Base-by-base conservation (phyloP, 2,113 vertebrate genomes). In the Callorhinus ursinus region DNA sequence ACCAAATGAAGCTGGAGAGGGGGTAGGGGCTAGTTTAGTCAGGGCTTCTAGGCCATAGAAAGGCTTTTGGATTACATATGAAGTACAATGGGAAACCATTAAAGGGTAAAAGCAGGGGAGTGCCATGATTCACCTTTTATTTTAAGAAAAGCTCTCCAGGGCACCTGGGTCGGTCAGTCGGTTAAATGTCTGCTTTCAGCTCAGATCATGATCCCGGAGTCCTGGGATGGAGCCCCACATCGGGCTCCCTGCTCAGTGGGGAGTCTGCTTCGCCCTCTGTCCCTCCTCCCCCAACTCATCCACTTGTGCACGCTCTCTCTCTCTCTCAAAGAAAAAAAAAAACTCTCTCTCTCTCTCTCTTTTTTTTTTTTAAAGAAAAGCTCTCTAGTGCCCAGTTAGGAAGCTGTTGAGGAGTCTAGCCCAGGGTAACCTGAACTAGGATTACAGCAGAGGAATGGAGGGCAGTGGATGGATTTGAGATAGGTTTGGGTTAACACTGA, bases 301-400 rank as follows among this genome's bases (percentile, higher is more conserved):
- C 63, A 67, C 31, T 65, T 16, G 13, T 28, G 15, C 15, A 3
- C 5, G 7, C 2, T 0, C 6, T 15, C 57, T 59, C 14, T 31
- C 61, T 67, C 63, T 67, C 63, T 33, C 31, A 67, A 67, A 67
- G 33, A 67, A 16, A 67, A 67, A 67, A 33, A 65, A 39, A 39
- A 3, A 3, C 39, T 39, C 39, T 26, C 13, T 31, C 36, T 36
- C 36, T 36, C 36, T 36, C 36, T 36, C 36, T 36, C 36, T 15
- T 65, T 65, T 65, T 63, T 63, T 95, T 26, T 71, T 55, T 81
- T 77, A 21, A 57, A 57, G 79, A 61, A 97, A 81, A 46, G 5
- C 21, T 80, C 19, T 33, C 28, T n/a, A 51, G 42, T 31, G 33
- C 53, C 14, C 14, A 69, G 21, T 93, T 26, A 77, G 46, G 22